phyloP scores from a whole-genome alignment of 2,113 vertebrate species.

The Anolis carolinensis region DNA sequence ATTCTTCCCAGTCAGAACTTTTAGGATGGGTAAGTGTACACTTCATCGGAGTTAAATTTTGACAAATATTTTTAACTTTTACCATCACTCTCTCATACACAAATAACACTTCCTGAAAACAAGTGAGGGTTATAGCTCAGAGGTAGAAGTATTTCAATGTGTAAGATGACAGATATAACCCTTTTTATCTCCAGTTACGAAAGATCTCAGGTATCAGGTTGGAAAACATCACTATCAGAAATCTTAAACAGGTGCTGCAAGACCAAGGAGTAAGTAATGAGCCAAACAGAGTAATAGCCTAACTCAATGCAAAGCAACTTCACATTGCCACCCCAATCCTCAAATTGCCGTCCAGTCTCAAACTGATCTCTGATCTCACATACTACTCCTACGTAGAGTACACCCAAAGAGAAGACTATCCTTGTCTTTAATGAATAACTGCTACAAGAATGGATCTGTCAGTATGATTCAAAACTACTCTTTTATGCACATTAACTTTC shows the following conservation, averaged over 20 bases:
- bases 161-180: not conserved
- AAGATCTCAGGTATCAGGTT: not conserved
- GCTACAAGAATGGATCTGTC: not conserved
- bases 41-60: not conserved
- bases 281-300: not conserved
- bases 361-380: not conserved
- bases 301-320: not conserved
- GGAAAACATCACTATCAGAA: not conserved
- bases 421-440: not conserved
- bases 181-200: not conserved
- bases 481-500: not conserved
- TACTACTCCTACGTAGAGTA: not conserved
- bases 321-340: not conserved
- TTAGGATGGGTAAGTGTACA: no score
- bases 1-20: not conserved
- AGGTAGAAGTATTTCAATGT: not conserved
- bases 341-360: not conserved
- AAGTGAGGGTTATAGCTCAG: not conserved
- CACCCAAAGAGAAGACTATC: not conserved
- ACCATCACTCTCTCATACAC: no score
- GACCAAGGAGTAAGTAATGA: not conserved
- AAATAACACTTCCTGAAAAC: not conserved
- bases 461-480: not conserved
- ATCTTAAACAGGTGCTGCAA: not conserved
- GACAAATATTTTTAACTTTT: not conserved